Conservation (phyloP, 2,113 vertebrate species). For the Nyctibius bracteatus region DNA sequence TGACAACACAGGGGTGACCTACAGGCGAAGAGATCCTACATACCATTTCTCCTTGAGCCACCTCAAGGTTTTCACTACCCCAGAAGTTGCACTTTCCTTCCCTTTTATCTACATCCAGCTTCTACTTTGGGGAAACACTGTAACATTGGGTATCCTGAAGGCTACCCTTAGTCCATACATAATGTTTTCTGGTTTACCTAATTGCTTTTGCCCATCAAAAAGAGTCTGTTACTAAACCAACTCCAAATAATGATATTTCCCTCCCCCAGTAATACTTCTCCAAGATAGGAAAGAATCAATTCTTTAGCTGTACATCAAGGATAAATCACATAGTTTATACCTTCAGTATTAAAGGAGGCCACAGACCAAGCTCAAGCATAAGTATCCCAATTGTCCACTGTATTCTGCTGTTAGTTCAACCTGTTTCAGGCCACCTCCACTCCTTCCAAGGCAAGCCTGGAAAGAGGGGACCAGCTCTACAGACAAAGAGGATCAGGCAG, state of each 20-base stretch:
- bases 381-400: not conserved
- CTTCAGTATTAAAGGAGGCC: not conserved
- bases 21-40: not conserved
- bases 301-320: not conserved
- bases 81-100: not conserved
- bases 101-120: not conserved
- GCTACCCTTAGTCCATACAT: not conserved
- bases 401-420: not conserved
- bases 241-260: not conserved
- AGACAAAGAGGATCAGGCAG: not conserved
- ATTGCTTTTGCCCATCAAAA: not conserved
- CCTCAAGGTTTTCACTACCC: not conserved
- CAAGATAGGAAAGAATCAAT: not conserved
- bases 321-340: not conserved
- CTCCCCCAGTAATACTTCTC: not conserved
- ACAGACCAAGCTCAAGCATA: not conserved
- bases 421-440: not conserved
- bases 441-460: not conserved
- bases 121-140: not conserved
- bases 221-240: not conserved
- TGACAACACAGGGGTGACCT: conserved; percentile 9
- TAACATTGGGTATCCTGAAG: not conserved
- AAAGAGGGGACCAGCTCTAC: not conserved
- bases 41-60: not conserved
- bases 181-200: not conserved